These are phyloP conservation scores for Lepus oiostolus DNA, from an alignment of 2,797 vertebrate species.

Conservation along the genomic window DNA sequence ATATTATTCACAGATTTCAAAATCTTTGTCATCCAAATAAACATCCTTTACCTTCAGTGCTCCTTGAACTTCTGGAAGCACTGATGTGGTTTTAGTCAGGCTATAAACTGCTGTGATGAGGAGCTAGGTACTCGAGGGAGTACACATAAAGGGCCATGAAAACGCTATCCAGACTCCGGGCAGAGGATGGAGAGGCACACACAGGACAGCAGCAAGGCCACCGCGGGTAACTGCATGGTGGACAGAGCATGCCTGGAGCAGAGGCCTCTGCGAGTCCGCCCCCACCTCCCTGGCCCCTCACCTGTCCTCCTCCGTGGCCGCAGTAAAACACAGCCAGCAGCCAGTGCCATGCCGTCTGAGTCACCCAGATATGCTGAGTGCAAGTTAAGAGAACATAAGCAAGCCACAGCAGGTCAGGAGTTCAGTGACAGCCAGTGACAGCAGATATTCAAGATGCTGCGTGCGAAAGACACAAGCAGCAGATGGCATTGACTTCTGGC, in stretches of 20 bases:
- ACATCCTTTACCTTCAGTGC: no score
- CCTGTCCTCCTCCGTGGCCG: not conserved
- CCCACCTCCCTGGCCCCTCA: not conserved
- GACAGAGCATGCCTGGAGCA: not conserved
- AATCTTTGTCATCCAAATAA: no score
- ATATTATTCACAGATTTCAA: no score
- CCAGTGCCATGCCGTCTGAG: not conserved
- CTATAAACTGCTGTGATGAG: not conserved
- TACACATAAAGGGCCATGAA: not conserved
- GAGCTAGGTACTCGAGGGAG: not conserved
- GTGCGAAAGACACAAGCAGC: constrained; percentile 53
- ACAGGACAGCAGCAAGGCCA: not conserved
- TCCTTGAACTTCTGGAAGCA: not conserved
- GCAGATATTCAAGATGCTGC: constrained; percentile 60
- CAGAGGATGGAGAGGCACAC: not conserved
- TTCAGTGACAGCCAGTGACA: constrained; percentile 1
- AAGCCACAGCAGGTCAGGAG: constrained; percentile 36
- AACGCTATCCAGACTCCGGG: accelerated
- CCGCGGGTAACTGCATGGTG: accelerated
- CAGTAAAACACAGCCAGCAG: not conserved
- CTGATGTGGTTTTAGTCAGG: constrained; percentile 32
- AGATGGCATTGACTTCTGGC: constrained; percentile 73
- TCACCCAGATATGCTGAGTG: not conserved
- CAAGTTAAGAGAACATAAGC: not conserved
- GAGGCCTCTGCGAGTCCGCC: not conserved